These are phyloP conservation scores for Erebia ligea DNA, from an alignment of 2,888 invertebrate species.

Conservation along the genomic window DNA sequence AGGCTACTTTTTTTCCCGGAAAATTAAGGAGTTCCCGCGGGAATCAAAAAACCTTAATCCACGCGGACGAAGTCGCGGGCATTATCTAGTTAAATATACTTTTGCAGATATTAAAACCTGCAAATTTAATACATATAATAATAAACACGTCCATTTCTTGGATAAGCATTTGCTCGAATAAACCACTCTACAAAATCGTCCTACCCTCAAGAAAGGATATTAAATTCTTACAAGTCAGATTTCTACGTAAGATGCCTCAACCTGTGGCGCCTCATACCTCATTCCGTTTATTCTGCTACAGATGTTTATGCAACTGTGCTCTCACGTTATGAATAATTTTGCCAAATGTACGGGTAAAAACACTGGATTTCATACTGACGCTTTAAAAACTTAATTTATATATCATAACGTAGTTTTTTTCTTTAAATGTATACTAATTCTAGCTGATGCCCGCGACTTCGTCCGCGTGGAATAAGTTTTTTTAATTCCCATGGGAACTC, in stretches of 20 bases:
- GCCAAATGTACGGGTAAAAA: slow-evolving; percentile 56
- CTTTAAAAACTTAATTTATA: too few relatives aligned
- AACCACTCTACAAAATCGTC: neutral
- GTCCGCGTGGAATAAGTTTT: too few relatives aligned
- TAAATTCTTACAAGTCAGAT: slow-evolving; percentile 10
- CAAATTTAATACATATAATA: neutral
- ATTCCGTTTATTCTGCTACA: slow-evolving; percentile 27
- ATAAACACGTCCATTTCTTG: neutral
- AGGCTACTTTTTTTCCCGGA: too few relatives aligned
- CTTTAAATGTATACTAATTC: too few relatives aligned
- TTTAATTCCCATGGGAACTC: too few relatives aligned
- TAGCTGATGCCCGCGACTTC: too few relatives aligned
- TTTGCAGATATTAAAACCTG: neutral
- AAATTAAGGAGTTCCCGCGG: too few relatives aligned
- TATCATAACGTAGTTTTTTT: too few relatives aligned
- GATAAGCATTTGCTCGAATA: neutral
- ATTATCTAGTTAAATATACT: neutral
- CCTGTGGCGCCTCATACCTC: slow-evolving; percentile 30
- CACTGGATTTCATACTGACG: slow-evolving; percentile 15
- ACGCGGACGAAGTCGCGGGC: too few relatives aligned
- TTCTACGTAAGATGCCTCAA: slow-evolving; percentile 26
- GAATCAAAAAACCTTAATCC: too few relatives aligned
- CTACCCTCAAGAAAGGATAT: slow-evolving; percentile 2
- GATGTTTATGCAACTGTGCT: slow-evolving; percentile 32
- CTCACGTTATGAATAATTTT: slow-evolving; percentile 46